These are phyloP conservation scores for Phalacrocorax carbo DNA, from an alignment of 2,113 vertebrate genomes.

Conservation along the genomic window DNA sequence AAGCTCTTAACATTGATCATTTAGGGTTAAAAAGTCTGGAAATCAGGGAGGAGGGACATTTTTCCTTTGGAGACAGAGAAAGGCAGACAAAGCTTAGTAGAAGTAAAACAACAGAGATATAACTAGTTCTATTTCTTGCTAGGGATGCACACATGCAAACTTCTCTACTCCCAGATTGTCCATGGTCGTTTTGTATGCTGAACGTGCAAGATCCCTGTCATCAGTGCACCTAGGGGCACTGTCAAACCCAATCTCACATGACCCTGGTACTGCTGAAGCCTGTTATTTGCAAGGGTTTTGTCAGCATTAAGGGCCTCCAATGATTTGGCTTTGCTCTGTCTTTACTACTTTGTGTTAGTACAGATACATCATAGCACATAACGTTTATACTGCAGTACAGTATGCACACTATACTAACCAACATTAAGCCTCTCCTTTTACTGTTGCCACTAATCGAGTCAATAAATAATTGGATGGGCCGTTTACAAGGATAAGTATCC, in stretches of 20 bases:
- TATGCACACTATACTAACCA: background rate
- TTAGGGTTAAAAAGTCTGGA: background rate
- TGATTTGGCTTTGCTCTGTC: background rate
- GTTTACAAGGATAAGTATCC: constrained; percentile 1
- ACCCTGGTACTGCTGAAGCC: background rate
- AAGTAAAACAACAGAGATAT: background rate
- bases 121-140: background rate
- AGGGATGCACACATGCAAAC: rapidly evolving
- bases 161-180: background rate
- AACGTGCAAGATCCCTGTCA: rapidly evolving
- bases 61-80: background rate
- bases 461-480: constrained; percentile 32
- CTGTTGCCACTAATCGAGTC: background rate
- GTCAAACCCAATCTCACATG: background rate
- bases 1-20: background rate
- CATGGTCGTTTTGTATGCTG: rapidly evolving
- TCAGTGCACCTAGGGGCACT: background rate
- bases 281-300: background rate
- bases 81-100: background rate
- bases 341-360: background rate
- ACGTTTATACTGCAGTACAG: background rate
- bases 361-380: background rate
- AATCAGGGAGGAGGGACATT: background rate
- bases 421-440: background rate
- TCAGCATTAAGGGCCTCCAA: background rate